These are phyloP conservation scores for Rhagophthalmus giganteus DNA, from an alignment of 2,888 invertebrate species.

Conservation along the genomic window DNA sequence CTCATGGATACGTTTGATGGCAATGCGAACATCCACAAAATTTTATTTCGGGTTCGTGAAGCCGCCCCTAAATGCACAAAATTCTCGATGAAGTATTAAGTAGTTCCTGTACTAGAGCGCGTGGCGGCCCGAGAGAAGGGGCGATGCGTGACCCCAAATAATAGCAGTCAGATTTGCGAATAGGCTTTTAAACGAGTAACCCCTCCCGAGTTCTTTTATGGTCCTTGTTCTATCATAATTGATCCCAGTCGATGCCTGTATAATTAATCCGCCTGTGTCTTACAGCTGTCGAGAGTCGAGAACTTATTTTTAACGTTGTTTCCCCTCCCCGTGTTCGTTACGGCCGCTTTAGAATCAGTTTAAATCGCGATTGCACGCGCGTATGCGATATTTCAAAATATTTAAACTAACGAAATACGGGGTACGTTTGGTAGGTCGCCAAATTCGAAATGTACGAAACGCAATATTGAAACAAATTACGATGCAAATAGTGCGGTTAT, in stretches of 20 bases:
- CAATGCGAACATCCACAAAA: neutral
- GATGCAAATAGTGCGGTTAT: no score
- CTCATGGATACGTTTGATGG: neutral
- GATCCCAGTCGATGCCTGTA: slow-evolving; percentile 32
- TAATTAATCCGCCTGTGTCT: slow-evolving; percentile 35
- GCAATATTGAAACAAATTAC: no score
- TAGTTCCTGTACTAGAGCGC: slow-evolving; percentile 7
- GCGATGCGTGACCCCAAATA: slow-evolving; percentile 47
- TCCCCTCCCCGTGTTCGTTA: neutral
- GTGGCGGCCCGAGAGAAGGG: slow-evolving; percentile 23
- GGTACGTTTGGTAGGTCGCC: no score
- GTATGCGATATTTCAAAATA: neutral
- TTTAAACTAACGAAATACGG: neutral
- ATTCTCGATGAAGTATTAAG: neutral
- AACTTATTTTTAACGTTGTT: slow-evolving; percentile 17
- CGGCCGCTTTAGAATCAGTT: no score
- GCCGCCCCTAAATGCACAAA: neutral
- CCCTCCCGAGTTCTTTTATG: slow-evolving; percentile 32
- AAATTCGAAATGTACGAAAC: no score
- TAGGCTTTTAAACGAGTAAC: slow-evolving; percentile 32
- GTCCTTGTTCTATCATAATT: slow-evolving; percentile 32
- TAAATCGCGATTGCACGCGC: neutral
- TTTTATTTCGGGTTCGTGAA: neutral
- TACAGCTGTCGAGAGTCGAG: slow-evolving; percentile 32
- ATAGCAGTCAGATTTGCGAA: slow-evolving; percentile 45